phyloP scores from a whole-genome alignment of 1,140 invertebrate genomes.

The Rhopalosiphum padi region DNA sequence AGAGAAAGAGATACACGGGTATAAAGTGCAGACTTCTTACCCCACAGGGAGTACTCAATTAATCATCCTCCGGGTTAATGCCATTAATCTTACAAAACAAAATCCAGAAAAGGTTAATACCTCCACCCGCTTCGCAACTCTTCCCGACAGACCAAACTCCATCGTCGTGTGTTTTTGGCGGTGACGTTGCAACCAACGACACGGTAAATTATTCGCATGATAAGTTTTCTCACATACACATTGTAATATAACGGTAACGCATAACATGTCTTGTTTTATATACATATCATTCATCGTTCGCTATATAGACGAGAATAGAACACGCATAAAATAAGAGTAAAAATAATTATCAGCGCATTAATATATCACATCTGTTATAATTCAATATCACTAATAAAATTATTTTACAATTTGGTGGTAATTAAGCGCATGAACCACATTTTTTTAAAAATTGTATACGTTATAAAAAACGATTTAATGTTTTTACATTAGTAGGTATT shows the following conservation, averaged over 20 bases:
- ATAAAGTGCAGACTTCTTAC: neutral
- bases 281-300: neutral
- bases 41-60: conserved; percentile 14
- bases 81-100: conserved; percentile 45
- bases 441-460: no score
- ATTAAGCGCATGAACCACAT: neutral
- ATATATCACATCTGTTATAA: conserved; percentile 1
- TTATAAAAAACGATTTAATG: neutral
- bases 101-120: conserved; percentile 50
- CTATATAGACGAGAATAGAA: conserved; percentile 26
- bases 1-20: neutral
- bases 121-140: neutral
- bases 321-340: neutral
- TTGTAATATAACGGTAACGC: neutral
- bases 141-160: neutral
- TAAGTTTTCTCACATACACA: neutral
- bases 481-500: neutral
- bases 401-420: neutral
- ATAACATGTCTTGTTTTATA: neutral
- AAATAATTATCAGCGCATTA: conserved; percentile 12
- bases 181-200: neutral
- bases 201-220: conserved; percentile 36
- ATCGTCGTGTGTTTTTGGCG: neutral
- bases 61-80: conserved; percentile 38
- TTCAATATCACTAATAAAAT: neutral